A percentile compares a stretch with the other conserved stretches of the same genome.
phyloP scores from a whole-genome alignment of 2,113 vertebrate species.

The Hassar affinis region DNA sequence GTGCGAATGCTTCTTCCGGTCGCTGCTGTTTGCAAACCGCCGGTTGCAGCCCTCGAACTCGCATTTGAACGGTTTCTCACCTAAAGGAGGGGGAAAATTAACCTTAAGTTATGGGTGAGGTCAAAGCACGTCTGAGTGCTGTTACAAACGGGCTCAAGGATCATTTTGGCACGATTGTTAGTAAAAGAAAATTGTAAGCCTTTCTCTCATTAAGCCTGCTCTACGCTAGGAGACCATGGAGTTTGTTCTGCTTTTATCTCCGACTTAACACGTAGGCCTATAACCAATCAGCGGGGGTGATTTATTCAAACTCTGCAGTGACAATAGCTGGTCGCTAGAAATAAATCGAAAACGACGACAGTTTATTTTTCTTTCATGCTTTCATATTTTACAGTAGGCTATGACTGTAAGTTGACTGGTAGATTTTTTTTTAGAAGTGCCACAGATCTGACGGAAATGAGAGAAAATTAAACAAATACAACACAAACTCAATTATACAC shows the following conservation, averaged over 20 bases:
- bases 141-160: not conserved
- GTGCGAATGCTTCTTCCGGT: slow-evolving; percentile 71
- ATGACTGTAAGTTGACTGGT: not conserved
- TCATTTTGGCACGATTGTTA: not conserved
- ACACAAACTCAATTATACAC: not conserved
- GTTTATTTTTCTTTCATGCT: not conserved
- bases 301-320: not conserved
- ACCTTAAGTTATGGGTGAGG: slow-evolving; percentile 57
- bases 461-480: not conserved
- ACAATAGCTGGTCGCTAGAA: not conserved
- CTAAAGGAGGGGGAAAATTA: slow-evolving; percentile 67
- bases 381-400: no score
- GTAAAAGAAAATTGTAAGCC: not conserved
- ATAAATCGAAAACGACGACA: not conserved
- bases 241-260: not conserved
- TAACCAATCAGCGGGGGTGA: not conserved
- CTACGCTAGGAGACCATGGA: not conserved
- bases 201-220: not conserved
- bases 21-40: slow-evolving; percentile 74
- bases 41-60: slow-evolving; percentile 75
- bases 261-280: not conserved
- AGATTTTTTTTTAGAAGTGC: not conserved
- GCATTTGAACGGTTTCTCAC: slow-evolving; percentile 77
- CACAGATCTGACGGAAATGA: not conserved
- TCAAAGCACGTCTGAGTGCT: slow-evolving; percentile 32